These are phyloP conservation scores for Eleutherodactylus coqui DNA, from an alignment of 2,797 vertebrate genomes.

Conservation along the genomic window DNA sequence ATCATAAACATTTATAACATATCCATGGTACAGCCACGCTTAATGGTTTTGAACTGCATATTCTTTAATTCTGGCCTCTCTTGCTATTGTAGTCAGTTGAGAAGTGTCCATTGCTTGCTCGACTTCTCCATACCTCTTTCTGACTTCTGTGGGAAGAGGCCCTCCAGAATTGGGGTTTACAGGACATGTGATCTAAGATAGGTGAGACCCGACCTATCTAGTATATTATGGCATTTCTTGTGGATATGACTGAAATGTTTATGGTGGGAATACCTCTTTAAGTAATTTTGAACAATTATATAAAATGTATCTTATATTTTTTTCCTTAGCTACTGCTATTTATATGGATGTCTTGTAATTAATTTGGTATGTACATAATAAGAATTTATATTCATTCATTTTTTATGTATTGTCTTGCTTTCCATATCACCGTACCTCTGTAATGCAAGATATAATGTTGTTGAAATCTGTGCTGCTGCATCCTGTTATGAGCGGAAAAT, in stretches of 20 bases:
- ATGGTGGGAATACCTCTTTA: background rate
- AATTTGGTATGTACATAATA: slow-evolving; percentile 13
- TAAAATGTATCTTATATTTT: background rate
- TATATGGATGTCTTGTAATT: background rate
- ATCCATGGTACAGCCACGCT: too few relatives aligned
- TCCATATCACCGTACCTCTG: background rate
- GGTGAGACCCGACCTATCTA: background rate
- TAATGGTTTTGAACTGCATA: background rate
- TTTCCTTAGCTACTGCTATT: background rate
- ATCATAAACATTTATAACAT: background rate
- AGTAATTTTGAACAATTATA: background rate
- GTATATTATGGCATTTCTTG: too few relatives aligned
- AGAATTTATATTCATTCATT: background rate
- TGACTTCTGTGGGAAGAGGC: background rate
- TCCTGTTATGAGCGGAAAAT: background rate
- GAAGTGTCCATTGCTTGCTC: background rate
- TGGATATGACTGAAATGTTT: background rate
- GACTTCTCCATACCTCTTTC: background rate
- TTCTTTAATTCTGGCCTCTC: background rate
- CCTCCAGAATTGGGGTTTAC: background rate
- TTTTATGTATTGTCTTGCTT: background rate
- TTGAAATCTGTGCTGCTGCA: background rate
- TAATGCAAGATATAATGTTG: background rate
- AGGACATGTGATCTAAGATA: background rate
- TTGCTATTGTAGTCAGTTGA: background rate